A percentile compares a stretch with the other conserved stretches of the same genome.
These are phyloP conservation scores for Echinops telfairi DNA, from an alignment of 2,113 vertebrate species.

Conservation along the genomic window DNA sequence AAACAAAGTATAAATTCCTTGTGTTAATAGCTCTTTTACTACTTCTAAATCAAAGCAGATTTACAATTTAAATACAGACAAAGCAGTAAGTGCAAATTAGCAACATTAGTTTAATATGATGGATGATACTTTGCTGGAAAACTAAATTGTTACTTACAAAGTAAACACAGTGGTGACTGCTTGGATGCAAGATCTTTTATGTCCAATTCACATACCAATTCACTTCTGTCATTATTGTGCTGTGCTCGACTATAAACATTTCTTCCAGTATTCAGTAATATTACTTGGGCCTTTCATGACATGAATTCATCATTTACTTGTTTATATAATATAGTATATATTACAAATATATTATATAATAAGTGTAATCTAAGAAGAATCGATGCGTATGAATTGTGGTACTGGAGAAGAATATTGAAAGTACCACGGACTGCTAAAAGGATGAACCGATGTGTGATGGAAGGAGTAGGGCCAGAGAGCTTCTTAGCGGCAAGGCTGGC, in stretches of 20 bases:
- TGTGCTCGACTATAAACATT: neutral
- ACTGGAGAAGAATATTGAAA: too few relatives aligned
- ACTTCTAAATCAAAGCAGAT: conserved; percentile 37
- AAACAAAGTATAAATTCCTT: conserved; percentile 27
- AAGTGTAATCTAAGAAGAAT: too few relatives aligned
- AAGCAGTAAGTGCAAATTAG: conserved; percentile 18
- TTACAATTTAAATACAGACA: conserved; percentile 33
- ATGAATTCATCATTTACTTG: neutral
- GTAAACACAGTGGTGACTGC: neutral
- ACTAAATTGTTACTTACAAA: neutral
- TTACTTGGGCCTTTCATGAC: neutral
- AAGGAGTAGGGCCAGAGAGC: too few relatives aligned
- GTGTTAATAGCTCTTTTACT: neutral
- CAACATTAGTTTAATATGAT: neutral
- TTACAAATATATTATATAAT: too few relatives aligned
- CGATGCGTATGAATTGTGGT: too few relatives aligned
- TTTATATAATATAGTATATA: too few relatives aligned
- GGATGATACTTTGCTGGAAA: conserved; percentile 6
- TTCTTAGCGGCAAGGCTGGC: too few relatives aligned
- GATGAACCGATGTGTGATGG: too few relatives aligned
- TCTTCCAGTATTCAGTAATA: neutral
- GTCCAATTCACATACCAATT: neutral
- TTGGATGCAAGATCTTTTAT: neutral
- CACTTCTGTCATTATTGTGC: neutral
- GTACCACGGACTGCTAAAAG: too few relatives aligned